phyloP scores from a whole-genome alignment of 1,140 invertebrate genomes.

The Solenopsis fugax region DNA sequence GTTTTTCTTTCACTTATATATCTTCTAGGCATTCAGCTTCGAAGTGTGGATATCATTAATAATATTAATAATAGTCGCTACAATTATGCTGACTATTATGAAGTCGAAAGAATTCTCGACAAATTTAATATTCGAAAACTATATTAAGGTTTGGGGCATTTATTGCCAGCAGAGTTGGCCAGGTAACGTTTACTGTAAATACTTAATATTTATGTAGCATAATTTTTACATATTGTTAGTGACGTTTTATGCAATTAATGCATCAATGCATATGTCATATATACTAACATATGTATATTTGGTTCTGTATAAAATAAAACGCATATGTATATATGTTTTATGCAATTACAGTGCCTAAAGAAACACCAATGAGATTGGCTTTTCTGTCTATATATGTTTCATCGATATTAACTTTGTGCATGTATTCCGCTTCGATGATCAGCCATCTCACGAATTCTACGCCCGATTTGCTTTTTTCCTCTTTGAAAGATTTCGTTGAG shows the following conservation, averaged over 20 bases:
- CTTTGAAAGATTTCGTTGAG: slow-evolving; percentile 69
- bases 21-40: slow-evolving; percentile 66
- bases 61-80: slow-evolving; percentile 59
- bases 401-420: slow-evolving; percentile 68
- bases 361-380: slow-evolving; percentile 73
- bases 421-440: slow-evolving; percentile 78
- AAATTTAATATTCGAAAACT: slow-evolving; percentile 57
- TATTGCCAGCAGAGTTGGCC: slow-evolving; percentile 79
- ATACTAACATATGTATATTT: not conserved
- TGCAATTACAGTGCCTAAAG: slow-evolving; percentile 65
- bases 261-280: not conserved
- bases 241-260: not conserved
- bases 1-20: not conserved
- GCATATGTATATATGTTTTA: not conserved
- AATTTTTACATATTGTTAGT: not conserved
- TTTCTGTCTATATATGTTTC: slow-evolving; percentile 75
- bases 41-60: slow-evolving; percentile 73
- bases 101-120: slow-evolving; percentile 57
- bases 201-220: not conserved
- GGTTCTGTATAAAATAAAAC: not conserved
- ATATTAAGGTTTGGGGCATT: slow-evolving; percentile 76
- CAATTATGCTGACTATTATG: slow-evolving; percentile 73
- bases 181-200: slow-evolving; percentile 61
- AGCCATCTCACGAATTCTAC: slow-evolving; percentile 73
- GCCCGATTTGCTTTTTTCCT: slow-evolving; percentile 70